Conservation (phyloP, 2,797 vertebrate genomes). For the Trachops cirrhosus region DNA sequence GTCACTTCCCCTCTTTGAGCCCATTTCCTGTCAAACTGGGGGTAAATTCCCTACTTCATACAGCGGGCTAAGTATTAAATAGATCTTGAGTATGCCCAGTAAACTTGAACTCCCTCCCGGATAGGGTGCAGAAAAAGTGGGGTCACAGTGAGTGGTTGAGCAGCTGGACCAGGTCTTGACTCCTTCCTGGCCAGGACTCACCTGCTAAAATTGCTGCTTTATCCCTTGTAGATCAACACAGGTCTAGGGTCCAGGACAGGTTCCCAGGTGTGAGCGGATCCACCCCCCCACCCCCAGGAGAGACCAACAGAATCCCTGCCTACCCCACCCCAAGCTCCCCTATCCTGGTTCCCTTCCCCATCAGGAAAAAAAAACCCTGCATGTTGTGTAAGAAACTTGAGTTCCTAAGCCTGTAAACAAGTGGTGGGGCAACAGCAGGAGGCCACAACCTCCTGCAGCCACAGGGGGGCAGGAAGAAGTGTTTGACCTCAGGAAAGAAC, state of each 20-base stretch:
- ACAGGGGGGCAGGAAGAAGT: not conserved
- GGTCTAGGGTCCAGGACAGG: not conserved
- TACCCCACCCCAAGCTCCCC: not conserved
- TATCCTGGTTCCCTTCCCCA: not conserved
- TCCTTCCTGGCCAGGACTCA: not conserved
- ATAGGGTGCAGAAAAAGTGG: not conserved
- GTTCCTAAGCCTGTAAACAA: not conserved
- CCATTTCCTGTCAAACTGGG: not conserved
- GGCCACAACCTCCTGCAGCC: not conserved
- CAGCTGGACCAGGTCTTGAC: not conserved
- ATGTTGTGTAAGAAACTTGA: not conserved
- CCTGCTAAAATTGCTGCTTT: not conserved
- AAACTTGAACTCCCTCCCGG: not conserved
- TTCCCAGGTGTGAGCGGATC: not conserved
- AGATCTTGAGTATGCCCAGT: not conserved
- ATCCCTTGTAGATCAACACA: not conserved
- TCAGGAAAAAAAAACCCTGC: not conserved
- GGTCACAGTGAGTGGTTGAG: not conserved
- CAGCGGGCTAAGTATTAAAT: not conserved
- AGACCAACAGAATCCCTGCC: not conserved
- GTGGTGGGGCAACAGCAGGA: not conserved
- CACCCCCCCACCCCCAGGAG: not conserved
- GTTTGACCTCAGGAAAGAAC: not conserved
- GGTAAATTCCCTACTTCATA: not conserved
- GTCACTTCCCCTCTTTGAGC: not conserved